phyloP scores from a whole-genome alignment of 2,888 invertebrate species.

The Mystacides longicornis region DNA sequence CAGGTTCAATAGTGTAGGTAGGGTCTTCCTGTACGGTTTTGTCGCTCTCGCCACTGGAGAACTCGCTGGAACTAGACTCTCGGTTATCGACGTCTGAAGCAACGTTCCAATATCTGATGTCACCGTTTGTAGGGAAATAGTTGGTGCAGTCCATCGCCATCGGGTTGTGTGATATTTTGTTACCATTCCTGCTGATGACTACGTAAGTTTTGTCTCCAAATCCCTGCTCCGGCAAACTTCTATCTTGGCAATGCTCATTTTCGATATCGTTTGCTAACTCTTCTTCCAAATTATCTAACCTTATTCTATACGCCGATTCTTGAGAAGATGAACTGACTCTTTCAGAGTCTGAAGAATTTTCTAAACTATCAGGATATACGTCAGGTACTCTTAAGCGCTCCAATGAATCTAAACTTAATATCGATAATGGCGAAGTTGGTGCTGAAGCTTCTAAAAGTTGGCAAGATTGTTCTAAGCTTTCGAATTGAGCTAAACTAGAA shows the following conservation, averaged over 20 bases:
- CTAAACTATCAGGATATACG: constrained; percentile 47
- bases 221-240: constrained; percentile 25
- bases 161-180: constrained; percentile 2
- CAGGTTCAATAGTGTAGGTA: constrained; percentile 28
- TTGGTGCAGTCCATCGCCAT: constrained; percentile 20
- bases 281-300: constrained; percentile 7
- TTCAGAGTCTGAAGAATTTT: constrained; percentile 29
- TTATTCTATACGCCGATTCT: constrained; percentile 19
- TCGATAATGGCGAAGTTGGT: constrained; percentile 43
- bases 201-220: constrained; percentile 27
- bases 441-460: constrained; percentile 35
- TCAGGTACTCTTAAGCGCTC: constrained; percentile 34
- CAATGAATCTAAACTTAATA: constrained; percentile 47
- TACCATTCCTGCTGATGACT: background rate
- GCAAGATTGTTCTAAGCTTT: constrained; percentile 63
- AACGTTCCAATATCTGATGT: constrained; percentile 30
- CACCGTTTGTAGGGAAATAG: constrained; percentile 31
- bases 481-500: constrained; percentile 77
- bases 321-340: constrained; percentile 23
- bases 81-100: constrained; percentile 30
- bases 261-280: constrained; percentile 8
- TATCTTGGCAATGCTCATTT: constrained; percentile 20
- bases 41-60: constrained; percentile 36
- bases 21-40: constrained; percentile 25
- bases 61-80: constrained; percentile 38